A percentile compares a stretch with the other conserved stretches of the same genome.
Evolutionary conservation across 2,888 invertebrate genomes (phyloP).

Genomic region (Temnothorax ravouxi): DNA sequence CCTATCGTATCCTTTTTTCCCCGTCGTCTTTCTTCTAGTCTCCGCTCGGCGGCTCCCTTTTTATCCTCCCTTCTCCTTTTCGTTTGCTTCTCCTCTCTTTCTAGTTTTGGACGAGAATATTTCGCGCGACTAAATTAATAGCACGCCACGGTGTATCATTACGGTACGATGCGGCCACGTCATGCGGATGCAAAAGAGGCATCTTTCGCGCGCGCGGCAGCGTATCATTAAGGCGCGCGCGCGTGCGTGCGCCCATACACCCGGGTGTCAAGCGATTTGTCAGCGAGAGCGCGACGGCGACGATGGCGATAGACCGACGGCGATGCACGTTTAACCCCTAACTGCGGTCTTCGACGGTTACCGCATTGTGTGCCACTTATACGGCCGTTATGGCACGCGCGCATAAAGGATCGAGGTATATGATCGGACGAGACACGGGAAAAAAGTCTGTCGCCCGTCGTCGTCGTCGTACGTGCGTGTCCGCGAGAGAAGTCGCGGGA

Average conservation of each 20-base stretch:
- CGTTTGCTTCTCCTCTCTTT: background rate
- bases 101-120: background rate
- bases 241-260: slow-evolving; percentile 21
- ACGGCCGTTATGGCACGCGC: slow-evolving; percentile 33
- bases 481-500: slow-evolving; percentile 14
- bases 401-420: slow-evolving; percentile 33
- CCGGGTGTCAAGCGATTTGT: slow-evolving; percentile 56
- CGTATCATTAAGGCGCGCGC: slow-evolving; percentile 48
- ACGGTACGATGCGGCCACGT: slow-evolving; percentile 35
- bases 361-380: slow-evolving; percentile 56
- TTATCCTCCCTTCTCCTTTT: background rate
- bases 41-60: background rate
- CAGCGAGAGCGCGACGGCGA: slow-evolving; percentile 33
- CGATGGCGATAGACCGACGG: slow-evolving; percentile 29
- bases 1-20: background rate
- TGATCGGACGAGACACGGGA: slow-evolving; percentile 17
- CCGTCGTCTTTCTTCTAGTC: background rate
- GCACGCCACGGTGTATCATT: slow-evolving; percentile 47
- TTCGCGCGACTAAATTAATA: slow-evolving; percentile 49
- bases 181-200: slow-evolving; percentile 47
- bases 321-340: slow-evolving; percentile 50
- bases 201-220: slow-evolving; percentile 47
- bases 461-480: background rate
- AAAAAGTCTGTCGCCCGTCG: background rate
- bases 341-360: slow-evolving; percentile 34